These are phyloP conservation scores for Onchidella celtica DNA, from an alignment of 2,888 invertebrate genomes.

Conservation along the genomic window DNA sequence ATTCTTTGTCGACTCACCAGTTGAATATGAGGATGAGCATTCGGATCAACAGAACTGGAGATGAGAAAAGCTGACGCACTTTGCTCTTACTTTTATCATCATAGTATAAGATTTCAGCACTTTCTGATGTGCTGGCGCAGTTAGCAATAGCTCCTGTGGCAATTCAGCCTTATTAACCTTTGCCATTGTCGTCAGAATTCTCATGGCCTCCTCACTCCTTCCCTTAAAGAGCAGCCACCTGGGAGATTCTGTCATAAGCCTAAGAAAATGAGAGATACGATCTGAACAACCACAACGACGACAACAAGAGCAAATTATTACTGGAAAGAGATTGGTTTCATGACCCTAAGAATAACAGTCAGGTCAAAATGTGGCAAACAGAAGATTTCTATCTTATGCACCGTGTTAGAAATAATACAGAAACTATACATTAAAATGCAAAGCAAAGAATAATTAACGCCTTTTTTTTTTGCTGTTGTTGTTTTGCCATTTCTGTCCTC, in stretches of 20 bases:
- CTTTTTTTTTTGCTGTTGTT: too few relatives aligned
- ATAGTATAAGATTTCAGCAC: not conserved
- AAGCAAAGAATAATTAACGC: too few relatives aligned
- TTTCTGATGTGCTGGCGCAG: not conserved
- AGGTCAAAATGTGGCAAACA: too few relatives aligned
- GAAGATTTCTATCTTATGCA: too few relatives aligned
- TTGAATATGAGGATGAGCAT: too few relatives aligned
- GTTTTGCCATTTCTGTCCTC: too few relatives aligned
- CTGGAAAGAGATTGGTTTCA: too few relatives aligned
- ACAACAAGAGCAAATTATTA: not conserved
- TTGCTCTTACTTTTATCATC: not conserved
- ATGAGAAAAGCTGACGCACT: not conserved
- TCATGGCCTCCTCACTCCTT: not conserved
- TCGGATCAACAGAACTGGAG: not conserved
- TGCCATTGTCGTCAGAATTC: conserved; percentile 7
- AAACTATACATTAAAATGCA: too few relatives aligned
- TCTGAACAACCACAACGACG: too few relatives aligned
- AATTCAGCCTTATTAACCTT: not conserved
- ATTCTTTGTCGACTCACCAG: too few relatives aligned
- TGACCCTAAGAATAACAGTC: too few relatives aligned
- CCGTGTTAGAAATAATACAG: too few relatives aligned
- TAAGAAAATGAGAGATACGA: not conserved
- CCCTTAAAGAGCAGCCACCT: conserved; percentile 24
- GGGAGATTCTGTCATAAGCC: conserved; percentile 16
- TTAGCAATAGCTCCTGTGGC: not conserved